phyloP scores from a whole-genome alignment of 2,888 invertebrate genomes.

The Thymelicus acteon region DNA sequence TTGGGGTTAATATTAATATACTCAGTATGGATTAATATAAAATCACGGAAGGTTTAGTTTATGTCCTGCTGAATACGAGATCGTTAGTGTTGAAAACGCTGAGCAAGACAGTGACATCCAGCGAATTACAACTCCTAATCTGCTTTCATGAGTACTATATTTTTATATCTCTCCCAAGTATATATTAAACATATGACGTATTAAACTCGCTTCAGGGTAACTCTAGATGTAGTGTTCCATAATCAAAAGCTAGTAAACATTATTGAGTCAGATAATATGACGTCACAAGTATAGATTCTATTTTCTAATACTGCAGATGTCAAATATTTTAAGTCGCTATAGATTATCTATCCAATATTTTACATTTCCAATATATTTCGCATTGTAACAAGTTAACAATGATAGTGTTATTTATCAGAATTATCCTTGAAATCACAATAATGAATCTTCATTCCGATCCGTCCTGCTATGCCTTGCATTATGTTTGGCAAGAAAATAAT shows the following conservation, averaged over 20 bases:
- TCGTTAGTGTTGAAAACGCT: slow-evolving; percentile 8
- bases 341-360: too few species aligned
- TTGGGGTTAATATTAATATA: too few species aligned
- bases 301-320: too few species aligned
- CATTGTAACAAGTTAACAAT: too few species aligned
- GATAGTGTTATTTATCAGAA: too few species aligned
- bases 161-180: slow-evolving; percentile 19
- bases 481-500: slow-evolving; percentile 41
- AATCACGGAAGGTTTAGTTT: not conserved
- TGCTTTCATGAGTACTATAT: slow-evolving; percentile 32
- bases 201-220: slow-evolving; percentile 22
- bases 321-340: too few species aligned
- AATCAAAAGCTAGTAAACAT: slow-evolving; percentile 20
- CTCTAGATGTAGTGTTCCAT: slow-evolving; percentile 17
- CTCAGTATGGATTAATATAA: not conserved
- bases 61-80: slow-evolving; percentile 16
- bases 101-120: slow-evolving; percentile 2
- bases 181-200: slow-evolving; percentile 21
- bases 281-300: too few species aligned
- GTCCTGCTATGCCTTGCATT: slow-evolving; percentile 14
- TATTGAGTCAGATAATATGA: slow-evolving; percentile 12
- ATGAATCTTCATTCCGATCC: slow-evolving; percentile 1
- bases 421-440: slow-evolving; percentile 3
- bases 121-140: slow-evolving; percentile 16
- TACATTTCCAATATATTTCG: too few species aligned